Evolutionary conservation across 2,888 invertebrate genomes (phyloP), one percentile per base, ranked within the genome.

Genomic region (Criorhina ranunculi): DNA sequence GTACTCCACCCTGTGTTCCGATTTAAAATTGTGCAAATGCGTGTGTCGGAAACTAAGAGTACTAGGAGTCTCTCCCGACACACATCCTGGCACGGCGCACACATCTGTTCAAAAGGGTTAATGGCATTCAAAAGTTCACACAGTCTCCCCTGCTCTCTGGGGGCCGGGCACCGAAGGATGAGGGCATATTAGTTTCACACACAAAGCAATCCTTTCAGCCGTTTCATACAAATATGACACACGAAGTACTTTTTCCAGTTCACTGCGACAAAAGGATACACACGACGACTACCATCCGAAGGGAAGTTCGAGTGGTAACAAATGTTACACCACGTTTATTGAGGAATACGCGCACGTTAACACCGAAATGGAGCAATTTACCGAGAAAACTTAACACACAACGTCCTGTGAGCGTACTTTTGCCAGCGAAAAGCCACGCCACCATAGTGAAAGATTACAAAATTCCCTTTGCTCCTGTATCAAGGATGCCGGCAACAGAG

Each of bases 61-160:
- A 46, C 44, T n/a, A n/a, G n/a, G n/a, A n/a, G n/a, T n/a, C n/a
- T 46, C 55, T 33, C 35, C 37, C 66, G 46, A 6, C 9, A 11
- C 64, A 51, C 49, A 19, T 24, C n/a, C 12, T 29, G 5, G 2
- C 12, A 2, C 5, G 4, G 29, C 12, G n/a, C 5, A 7, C 40
- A 72, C 72, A 73, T 19, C 75, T 57, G 64, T 57, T 75, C 53
- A 64, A 55, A 75, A 4, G 55, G 75, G 75, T 64, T 64, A 64
- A 57, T 64, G 51, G 24, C 75, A 75, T 75, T 64, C 55, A 53
- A 72, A 59, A 72, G 70, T 59, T 70, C 46, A 37, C 59, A 49
- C 37, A 59, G 29, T 40, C 40, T 7, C 15, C 1, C 9, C 1
- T n/a, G 9, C 0, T 5, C n/a, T n/a, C n/a, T n/a, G n/a, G n/a